Evolutionary conservation across 2,888 invertebrate species (phyloP).

Genomic region (Celastrina argiolus): DNA sequence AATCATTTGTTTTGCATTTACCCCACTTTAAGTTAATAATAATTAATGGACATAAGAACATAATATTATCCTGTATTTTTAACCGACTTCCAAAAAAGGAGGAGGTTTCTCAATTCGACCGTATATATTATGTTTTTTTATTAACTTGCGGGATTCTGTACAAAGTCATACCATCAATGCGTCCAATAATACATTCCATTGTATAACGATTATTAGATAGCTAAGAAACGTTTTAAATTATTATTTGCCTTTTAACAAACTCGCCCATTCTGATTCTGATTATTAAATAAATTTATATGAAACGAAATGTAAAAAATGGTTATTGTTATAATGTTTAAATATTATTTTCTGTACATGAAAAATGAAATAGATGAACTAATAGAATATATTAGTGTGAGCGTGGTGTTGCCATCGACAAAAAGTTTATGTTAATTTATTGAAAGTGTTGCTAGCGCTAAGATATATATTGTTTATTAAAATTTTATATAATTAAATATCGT

Average conservation of each 20-base stretch:
- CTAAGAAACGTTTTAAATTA: background rate
- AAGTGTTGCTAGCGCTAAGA: constrained; percentile 48
- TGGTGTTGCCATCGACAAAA: constrained; percentile 8
- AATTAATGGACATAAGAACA: too few relatives aligned
- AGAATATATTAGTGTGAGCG: background rate
- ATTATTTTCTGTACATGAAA: background rate
- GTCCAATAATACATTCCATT: constrained; percentile 3
- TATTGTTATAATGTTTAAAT: background rate
- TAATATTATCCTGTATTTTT: too few relatives aligned
- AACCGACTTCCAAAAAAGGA: too few relatives aligned
- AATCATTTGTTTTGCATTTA: too few relatives aligned
- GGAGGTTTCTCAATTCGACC: too few relatives aligned
- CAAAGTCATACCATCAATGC: background rate
- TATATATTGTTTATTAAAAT: constrained; percentile 31
- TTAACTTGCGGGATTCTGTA: background rate
- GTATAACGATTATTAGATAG: background rate
- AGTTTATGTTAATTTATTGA: constrained; percentile 37
- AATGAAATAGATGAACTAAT: too few relatives aligned
- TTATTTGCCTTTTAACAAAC: background rate
- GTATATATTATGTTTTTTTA: too few relatives aligned
- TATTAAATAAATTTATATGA: too few relatives aligned
- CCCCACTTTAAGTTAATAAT: too few relatives aligned
- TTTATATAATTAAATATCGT: constrained; percentile 62
- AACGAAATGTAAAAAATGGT: background rate
- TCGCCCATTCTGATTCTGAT: background rate